These are phyloP conservation scores for Saccopteryx leptura DNA, from an alignment of 2,113 vertebrate genomes.

Conservation along the genomic window DNA sequence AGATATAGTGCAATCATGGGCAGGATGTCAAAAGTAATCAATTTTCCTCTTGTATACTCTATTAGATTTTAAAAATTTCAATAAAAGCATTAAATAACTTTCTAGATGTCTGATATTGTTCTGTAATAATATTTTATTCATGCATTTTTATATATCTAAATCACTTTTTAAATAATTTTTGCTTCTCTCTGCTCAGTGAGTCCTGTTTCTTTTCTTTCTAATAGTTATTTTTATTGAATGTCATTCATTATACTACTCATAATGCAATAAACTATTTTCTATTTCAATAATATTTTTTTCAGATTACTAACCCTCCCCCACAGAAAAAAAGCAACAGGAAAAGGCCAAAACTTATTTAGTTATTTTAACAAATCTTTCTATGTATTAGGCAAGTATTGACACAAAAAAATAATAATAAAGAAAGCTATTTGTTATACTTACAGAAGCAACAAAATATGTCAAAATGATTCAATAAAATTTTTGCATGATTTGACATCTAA, in stretches of 20 bases:
- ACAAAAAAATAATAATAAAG: constrained; percentile 26
- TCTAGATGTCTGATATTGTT: background rate
- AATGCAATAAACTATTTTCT: background rate
- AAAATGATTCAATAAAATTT: constrained; percentile 66
- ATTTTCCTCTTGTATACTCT: background rate
- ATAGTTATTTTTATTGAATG: background rate
- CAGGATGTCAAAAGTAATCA: background rate
- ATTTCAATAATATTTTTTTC: background rate
- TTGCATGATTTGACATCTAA: constrained; percentile 63
- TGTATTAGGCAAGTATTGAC: background rate
- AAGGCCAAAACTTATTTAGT: background rate
- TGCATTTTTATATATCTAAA: background rate
- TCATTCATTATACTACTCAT: background rate
- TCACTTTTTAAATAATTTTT: background rate
- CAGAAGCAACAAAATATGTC: constrained; percentile 59
- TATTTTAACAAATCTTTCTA: constrained; percentile 12
- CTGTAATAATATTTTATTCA: background rate
- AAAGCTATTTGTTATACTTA: constrained; percentile 25
- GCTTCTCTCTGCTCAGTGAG: background rate
- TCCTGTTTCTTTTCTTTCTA: background rate
- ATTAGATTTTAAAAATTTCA: background rate
- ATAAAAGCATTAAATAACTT: background rate
- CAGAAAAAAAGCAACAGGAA: background rate
- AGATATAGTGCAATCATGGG: background rate
- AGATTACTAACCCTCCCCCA: background rate